Evolutionary conservation across 53 echinoderm and acorn worm species (phyloP).

Genomic region (Henricia sp.): DNA sequence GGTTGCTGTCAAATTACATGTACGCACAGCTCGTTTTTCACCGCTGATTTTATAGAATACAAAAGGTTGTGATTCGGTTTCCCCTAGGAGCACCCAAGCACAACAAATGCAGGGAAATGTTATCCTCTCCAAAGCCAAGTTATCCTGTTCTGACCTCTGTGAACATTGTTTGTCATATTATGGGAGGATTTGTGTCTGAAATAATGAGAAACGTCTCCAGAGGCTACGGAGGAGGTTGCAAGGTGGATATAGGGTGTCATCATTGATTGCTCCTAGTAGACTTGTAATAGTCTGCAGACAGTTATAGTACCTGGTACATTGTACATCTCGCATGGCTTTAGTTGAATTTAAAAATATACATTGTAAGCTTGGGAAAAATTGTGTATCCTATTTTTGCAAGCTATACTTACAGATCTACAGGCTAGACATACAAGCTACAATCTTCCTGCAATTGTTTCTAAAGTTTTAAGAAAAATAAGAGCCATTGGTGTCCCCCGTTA

Average conservation of each 20-base stretch:
- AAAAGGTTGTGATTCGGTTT: not conserved
- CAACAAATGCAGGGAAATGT: not conserved
- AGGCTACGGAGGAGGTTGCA: slow-evolving; percentile 27
- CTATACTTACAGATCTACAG: no score
- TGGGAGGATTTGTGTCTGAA: slow-evolving; percentile 11
- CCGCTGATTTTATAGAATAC: not conserved
- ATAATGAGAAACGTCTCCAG: slow-evolving; percentile 22
- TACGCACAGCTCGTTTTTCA: no score
- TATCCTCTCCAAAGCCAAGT: not conserved
- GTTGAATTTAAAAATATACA: no score
- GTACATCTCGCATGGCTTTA: no score
- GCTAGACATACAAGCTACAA: no score
- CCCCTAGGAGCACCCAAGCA: not conserved
- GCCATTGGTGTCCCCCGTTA: no score
- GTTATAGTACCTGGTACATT: no score
- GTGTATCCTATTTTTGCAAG: no score
- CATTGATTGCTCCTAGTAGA: slow-evolving; percentile 21
- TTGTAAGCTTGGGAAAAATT: no score
- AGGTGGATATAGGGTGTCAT: slow-evolving; percentile 31
- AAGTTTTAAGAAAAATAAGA: no score
- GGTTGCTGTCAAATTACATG: no score
- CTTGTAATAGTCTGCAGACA: slow-evolving; percentile 30
- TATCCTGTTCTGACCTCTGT: not conserved
- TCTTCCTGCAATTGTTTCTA: no score
- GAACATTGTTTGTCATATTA: not conserved